Evolutionary conservation across 2,113 vertebrate species (phyloP), one percentile per base, ranked within the genome.

Genomic region (Dipodomys spectabilis): DNA sequence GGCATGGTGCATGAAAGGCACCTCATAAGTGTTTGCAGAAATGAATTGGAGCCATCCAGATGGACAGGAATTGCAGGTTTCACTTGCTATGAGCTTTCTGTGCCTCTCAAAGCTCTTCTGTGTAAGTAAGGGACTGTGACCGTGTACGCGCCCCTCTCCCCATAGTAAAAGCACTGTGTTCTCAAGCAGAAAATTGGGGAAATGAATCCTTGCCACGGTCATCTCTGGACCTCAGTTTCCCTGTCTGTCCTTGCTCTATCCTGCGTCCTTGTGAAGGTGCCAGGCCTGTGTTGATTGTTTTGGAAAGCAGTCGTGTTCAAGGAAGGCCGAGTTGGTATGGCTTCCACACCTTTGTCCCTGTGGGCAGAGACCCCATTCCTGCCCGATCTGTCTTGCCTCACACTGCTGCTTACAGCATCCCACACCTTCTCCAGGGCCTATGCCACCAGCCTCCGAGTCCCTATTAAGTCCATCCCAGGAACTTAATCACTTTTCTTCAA

Each of bases 401-500:
- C 71, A 3, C 65, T 4, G 83, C 93, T 27, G 28, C 8, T 4
- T 90, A 32, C 28, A 10, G 6, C 9, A 57, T 73, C 16, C 44
- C 68, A 28, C 7, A 68, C 32, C 15, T 57, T 32, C 30, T 3
- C 2, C 39, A 23, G 67, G 10, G 84, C 95, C 94, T 95, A 67
- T 88, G 4, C 83, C 78, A n/a, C 65, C 45, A 28, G 82, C 2
- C 93, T 95, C 62, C 80, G 23, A 92, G 92, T 77, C 89, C 85
- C 8, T 68, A 64, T 96, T 96, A 57, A 72, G 75, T 86, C 94
- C 94, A 19, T 7, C 91, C 95, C 95, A n/a, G 77, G 79, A 94
- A 93, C 84, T 84, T 96, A 94, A 91, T 96, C 90, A 93, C 93
- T 23, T 3, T 95, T 94, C 87, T 94, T 82, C 95, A 89, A 64